Base-by-base conservation (phyloP, 2,797 vertebrate species). In the Tangara arthus region DNA sequence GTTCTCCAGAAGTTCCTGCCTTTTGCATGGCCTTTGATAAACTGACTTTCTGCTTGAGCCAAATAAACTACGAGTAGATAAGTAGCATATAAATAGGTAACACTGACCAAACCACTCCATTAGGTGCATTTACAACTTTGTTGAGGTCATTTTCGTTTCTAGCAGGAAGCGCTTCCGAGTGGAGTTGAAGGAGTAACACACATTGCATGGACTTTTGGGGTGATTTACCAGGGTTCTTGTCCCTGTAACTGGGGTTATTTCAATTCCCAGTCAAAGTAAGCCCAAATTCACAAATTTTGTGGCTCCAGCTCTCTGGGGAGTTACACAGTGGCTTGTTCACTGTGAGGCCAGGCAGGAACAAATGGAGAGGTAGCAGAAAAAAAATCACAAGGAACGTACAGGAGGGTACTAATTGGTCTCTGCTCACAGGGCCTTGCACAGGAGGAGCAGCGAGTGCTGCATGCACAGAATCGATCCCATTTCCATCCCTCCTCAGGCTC, bases 131-230 rank as follows among this genome's bases (percentile, higher is more conserved):
- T 87, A 89, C 78, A 22, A 76, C 52, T 87, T 68, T 34, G 22
- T 20, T 64, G 78, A 49, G 7, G 47, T 46, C 34, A 63, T 35
- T 44, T 95, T 63, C 23, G 73, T 90, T 95, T 91, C 30, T 57
- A 84, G 35, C 70, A 93, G 84, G 68, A 94, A 87, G 57, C n/a
- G 42, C 18, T 57, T 57, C 88, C 90, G 97, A 96, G 91, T 68
- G 61, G 71, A 97, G 96, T 97, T 98, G 18, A 66, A 68, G n/a
- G 44, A 76, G 28, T 9, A 15, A 24, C 6, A 0, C 11, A 14
- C 4, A 1, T n/a, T 27, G 23, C 37, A 3, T 4, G 16, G 26
- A 9, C 8, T 9, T 63, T 44, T 8, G 4, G 30, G 66, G 41
- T 42, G 46, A 37, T 64, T 41, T 23, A 2, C 37, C n/a, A 12